Conservation (phyloP, 2,888 invertebrate species). For the Trissolcus japonicus region DNA sequence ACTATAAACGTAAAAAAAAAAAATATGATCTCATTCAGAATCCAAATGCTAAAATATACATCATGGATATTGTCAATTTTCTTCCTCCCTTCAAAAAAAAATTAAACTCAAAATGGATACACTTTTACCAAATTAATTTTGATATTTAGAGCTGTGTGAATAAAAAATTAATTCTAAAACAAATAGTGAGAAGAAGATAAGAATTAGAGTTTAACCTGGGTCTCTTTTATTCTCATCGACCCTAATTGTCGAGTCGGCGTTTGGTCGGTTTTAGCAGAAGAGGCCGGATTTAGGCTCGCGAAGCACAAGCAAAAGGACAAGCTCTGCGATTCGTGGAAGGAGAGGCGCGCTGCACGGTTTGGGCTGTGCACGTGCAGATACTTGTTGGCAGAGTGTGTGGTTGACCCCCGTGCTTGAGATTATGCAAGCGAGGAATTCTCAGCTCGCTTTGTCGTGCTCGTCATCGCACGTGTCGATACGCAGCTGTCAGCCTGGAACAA, state of each 20-base stretch:
- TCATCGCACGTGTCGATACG: neutral
- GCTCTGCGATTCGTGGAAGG: conserved; percentile 33
- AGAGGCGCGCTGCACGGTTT: conserved; percentile 22
- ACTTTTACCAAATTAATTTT: too few relatives aligned
- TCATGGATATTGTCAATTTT: too few relatives aligned
- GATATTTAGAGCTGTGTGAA: too few relatives aligned
- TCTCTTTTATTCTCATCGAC: too few relatives aligned
- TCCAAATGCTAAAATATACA: too few relatives aligned
- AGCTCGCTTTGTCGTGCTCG: conserved; percentile 9
- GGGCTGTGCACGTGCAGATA: conserved; percentile 32
- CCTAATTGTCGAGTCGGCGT: too few relatives aligned
- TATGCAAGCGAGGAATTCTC: conserved; percentile 29
- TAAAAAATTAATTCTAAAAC: neutral
- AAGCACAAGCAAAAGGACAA: conserved; percentile 30
- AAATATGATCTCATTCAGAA: too few relatives aligned
- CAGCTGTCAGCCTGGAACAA: neutral
- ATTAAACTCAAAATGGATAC: too few relatives aligned
- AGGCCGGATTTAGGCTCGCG: conserved; percentile 33
- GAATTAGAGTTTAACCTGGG: too few relatives aligned
- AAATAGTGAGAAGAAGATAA: neutral
- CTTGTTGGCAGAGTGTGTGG: conserved; percentile 25
- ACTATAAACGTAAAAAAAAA: too few relatives aligned
- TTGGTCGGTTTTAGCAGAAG: conserved; percentile 13
- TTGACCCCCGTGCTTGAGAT: conserved; percentile 27
- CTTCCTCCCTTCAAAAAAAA: too few relatives aligned